Base-by-base conservation (phyloP, 2,888 invertebrate genomes). In the Lochmaea crataegi region DNA sequence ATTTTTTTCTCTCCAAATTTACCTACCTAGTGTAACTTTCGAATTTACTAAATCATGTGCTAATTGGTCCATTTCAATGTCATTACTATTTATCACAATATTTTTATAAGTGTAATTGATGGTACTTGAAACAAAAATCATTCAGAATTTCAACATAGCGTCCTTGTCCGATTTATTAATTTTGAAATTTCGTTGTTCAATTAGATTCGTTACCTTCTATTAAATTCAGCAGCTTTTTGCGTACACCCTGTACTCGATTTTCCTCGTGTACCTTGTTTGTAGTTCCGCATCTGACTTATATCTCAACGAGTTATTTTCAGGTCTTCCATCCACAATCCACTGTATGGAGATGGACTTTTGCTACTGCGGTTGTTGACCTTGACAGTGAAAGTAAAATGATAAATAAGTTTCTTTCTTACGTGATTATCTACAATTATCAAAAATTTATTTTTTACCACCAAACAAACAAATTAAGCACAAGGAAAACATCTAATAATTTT, bases 341-440 rank as follows among this genome's bases (percentile, higher is more conserved):
- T 69, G 48, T 61, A 53, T 51, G 72, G 65, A 72, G 32, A 53
- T 58, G 72, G 65, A 72, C 45, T 48, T 68, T 64, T 57, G 18
- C 53, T n/a, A 60, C 14, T 67, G 48, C 67, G 72, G 70, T 73
- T 75, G 67, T 73, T 73, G 72, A 73, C 75, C 72, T 72, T 75
- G 75, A 68, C 75, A 75, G 75, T 75, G 75, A 75, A 75, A 75
- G 75, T 70, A 53, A 69, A 72, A n/a, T 10, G 2, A 14, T 42
- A 63, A 63, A 63, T 60, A n/a, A 18, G 12, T 42, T 38, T 42
- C 41, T 63, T 41, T 32, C 5, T 32, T 18, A 56, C 32, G 60
- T 60, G n/a, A 63, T 63, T 41, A 63, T 41, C 42, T 42, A 63
- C 41, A 63, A 63, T 63, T 63, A 63, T 41, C 41, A 42, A 63